Evolutionary conservation across 2,113 vertebrate species (phyloP).

Genomic region (Cyprinodon variegatus): DNA sequence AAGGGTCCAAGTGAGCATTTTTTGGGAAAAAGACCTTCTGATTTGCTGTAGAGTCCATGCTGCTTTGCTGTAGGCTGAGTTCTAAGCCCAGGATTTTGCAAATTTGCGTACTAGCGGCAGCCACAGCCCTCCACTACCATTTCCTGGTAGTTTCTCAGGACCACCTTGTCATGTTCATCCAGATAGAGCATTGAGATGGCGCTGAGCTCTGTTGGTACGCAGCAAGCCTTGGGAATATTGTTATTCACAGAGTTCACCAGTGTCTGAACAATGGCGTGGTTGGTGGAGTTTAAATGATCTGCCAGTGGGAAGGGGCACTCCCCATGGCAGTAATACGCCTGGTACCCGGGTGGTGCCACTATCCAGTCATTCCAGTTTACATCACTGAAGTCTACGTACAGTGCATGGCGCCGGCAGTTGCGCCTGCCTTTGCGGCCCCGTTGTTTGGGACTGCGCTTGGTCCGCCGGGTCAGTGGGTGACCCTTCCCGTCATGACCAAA

Average conservation of each 20-base stretch:
- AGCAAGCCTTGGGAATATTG: constrained; percentile 98
- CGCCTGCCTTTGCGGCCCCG: constrained; percentile 91
- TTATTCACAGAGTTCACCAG: constrained; percentile 98
- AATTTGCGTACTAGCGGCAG: constrained; percentile 87
- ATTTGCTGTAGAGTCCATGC: constrained; percentile 44
- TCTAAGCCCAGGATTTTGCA: constrained; percentile 39
- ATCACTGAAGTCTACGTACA: constrained; percentile 98
- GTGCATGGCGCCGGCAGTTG: constrained; percentile 92
- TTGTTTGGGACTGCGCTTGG: constrained; percentile 90
- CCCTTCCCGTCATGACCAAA: constrained; percentile 96
- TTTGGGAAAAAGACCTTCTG: constrained; percentile 65
- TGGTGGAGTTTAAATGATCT: constrained; percentile 98
- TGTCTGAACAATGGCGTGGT: constrained; percentile 98
- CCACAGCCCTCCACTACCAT: constrained; percentile 99
- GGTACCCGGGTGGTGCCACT: constrained; percentile 96
- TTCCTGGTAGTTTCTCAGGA: constrained; percentile 99
- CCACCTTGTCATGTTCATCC: constrained; percentile 98
- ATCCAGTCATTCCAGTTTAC: constrained; percentile 99
- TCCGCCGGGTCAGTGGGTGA: constrained; percentile 87
- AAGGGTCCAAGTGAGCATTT: constrained; percentile 86
- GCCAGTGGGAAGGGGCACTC: constrained; percentile 97
- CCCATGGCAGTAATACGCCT: constrained; percentile 98
- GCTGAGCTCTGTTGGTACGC: constrained; percentile 98
- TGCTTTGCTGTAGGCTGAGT: constrained; percentile 43
- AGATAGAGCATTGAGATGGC: constrained; percentile 99